These are phyloP conservation scores for Drosophila littoralis DNA, from an alignment of 1,140 invertebrate genomes.

Conservation along the genomic window DNA sequence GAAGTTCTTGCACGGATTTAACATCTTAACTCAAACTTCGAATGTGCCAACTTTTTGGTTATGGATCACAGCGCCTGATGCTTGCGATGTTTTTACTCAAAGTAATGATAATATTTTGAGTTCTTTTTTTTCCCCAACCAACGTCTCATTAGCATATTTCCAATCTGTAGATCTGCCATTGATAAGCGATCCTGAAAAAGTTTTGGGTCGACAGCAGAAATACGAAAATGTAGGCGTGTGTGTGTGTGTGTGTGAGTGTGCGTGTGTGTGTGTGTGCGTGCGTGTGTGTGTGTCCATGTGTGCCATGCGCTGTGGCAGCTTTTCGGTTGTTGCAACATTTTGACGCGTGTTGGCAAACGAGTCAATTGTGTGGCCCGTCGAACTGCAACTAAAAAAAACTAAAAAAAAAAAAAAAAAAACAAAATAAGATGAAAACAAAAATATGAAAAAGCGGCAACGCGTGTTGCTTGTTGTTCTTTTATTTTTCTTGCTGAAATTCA, in stretches of 20 bases:
- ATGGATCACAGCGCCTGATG: background rate
- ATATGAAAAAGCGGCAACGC: conserved; percentile 4
- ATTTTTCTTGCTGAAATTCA: conserved; percentile 15
- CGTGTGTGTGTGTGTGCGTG: conserved; percentile 7
- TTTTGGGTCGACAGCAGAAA: conserved; percentile 22
- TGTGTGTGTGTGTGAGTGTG: conserved; percentile 14
- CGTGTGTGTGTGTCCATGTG: conserved; percentile 11
- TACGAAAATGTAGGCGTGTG: background rate
- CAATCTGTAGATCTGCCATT: conserved; percentile 29
- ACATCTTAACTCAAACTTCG: no score
- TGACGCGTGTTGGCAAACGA: conserved; percentile 70
- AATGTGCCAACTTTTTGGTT: background rate
- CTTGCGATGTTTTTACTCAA: background rate
- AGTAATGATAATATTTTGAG: background rate
- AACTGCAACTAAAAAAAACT: conserved; percentile 35
- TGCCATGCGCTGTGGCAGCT: conserved; percentile 8
- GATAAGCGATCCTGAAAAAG: conserved; percentile 19
- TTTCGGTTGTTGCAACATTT: conserved; percentile 50
- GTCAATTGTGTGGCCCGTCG: conserved; percentile 70
- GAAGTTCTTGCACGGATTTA: no score
- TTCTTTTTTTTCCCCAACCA: background rate
- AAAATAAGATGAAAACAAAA: background rate
- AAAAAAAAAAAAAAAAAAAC: background rate
- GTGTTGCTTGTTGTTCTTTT: conserved; percentile 13
- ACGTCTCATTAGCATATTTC: conserved; percentile 17